phyloP scores from a whole-genome alignment of 2,888 invertebrate species.

The Epinotia demarniana region DNA sequence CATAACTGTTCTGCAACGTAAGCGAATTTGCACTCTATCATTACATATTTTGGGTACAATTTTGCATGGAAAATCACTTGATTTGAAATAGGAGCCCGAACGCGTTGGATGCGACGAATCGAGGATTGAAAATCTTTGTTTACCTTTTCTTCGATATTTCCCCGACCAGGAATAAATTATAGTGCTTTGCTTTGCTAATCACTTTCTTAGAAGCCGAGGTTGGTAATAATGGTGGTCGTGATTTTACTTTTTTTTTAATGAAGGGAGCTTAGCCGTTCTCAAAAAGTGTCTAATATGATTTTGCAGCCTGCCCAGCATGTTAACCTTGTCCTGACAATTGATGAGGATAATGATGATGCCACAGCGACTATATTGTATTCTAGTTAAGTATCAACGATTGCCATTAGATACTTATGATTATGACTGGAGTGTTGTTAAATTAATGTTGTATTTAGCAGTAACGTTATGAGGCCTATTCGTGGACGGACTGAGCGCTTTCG shows the following conservation, averaged over 20 bases:
- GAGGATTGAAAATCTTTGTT: slow-evolving; percentile 56
- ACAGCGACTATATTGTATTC: too few species aligned
- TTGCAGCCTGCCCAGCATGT: too few species aligned
- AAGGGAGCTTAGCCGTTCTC: background rate
- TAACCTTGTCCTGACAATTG: too few species aligned
- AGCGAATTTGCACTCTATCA: slow-evolving; percentile 14
- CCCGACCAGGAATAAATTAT: slow-evolving; percentile 12
- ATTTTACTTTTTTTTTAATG: slow-evolving; percentile 9
- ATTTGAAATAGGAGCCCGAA: slow-evolving; percentile 46
- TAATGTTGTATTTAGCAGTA: too few species aligned
- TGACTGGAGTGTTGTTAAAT: too few species aligned
- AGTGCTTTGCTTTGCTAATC: slow-evolving; percentile 13
- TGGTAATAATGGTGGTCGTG: slow-evolving; percentile 41
- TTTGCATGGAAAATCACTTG: slow-evolving; percentile 46
- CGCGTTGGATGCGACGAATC: slow-evolving; percentile 45
- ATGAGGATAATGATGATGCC: too few species aligned
- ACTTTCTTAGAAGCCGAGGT: slow-evolving; percentile 30
- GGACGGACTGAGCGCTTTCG: too few species aligned
- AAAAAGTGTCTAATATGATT: background rate
- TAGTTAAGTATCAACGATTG: too few species aligned
- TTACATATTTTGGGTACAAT: slow-evolving; percentile 38
- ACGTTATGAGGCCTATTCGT: too few species aligned
- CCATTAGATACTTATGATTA: too few species aligned
- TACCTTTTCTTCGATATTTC: slow-evolving; percentile 37
- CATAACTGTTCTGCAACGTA: slow-evolving; percentile 14